phyloP scores from a whole-genome alignment of 2,113 vertebrate genomes.

The Pipra filicauda region DNA sequence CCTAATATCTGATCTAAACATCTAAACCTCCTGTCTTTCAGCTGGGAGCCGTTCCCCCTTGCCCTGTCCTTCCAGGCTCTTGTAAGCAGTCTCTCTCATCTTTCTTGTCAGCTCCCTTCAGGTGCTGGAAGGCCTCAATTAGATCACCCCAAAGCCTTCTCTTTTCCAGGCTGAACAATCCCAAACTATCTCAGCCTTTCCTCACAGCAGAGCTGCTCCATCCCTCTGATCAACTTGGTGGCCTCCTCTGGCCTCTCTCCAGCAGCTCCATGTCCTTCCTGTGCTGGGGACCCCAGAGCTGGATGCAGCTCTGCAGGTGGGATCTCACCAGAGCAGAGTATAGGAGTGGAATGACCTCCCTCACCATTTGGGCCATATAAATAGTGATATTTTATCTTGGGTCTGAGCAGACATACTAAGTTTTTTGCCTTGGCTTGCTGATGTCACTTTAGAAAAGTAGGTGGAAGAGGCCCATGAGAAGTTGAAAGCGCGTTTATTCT shows the following conservation, averaged over 20 bases:
- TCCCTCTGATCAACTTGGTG: fast-evolving
- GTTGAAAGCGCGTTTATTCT: neutral
- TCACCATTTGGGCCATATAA: neutral
- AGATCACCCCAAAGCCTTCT: neutral
- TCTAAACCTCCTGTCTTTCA: neutral
- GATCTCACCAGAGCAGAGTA: neutral
- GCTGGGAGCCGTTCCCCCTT: too few relatives aligned
- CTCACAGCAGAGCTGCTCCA: neutral
- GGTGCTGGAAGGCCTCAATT: neutral
- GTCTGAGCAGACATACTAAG: neutral
- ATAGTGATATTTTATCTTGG: neutral
- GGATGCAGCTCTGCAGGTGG: neutral
- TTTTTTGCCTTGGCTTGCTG: neutral
- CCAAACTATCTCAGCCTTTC: neutral
- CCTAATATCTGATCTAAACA: neutral
- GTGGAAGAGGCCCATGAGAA: neutral
- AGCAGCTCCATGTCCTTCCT: neutral
- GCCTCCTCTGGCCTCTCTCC: neutral
- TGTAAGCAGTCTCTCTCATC: neutral
- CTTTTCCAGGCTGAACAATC: neutral
- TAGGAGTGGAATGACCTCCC: neutral
- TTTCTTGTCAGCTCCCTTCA: neutral
- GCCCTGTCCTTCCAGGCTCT: neutral
- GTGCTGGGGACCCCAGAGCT: neutral
- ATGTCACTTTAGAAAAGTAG: neutral